A percentile compares a stretch with the other conserved stretches of the same genome.
Evolutionary conservation across 1,140 invertebrate genomes (phyloP).

Genomic region (Sipha flava): DNA sequence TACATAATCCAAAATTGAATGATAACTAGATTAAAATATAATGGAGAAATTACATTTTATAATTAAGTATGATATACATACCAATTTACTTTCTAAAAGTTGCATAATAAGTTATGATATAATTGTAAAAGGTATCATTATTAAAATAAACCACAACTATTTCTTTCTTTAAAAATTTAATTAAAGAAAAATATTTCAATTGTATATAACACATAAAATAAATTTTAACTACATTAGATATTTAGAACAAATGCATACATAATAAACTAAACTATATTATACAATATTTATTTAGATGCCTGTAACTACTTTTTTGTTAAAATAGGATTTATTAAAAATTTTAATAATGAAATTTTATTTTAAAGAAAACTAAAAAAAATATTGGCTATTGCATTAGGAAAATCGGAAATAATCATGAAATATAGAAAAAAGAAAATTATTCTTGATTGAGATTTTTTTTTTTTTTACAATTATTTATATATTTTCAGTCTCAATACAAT

Average conservation of each 20-base stretch:
- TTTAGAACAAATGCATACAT: background rate
- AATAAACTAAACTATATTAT: background rate
- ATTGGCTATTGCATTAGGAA: background rate
- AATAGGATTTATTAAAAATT: too few species aligned
- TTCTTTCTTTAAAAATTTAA: background rate
- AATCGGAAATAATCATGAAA: background rate
- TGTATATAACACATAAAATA: background rate
- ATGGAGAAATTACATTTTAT: background rate
- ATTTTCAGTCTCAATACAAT: conserved; percentile 20
- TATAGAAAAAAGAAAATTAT: background rate
- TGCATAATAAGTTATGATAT: background rate
- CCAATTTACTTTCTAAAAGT: background rate
- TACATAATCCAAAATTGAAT: background rate
- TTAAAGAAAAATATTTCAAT: background rate
- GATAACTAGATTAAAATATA: background rate
- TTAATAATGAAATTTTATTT: background rate
- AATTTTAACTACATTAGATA: background rate
- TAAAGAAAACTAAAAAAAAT: background rate
- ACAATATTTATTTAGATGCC: background rate
- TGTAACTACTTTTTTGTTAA: background rate
- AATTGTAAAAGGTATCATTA: background rate
- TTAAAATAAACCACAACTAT: background rate
- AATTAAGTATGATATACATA: background rate
- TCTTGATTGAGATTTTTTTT: background rate
- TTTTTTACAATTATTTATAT: background rate